These are phyloP conservation scores for Henricia sp. DNA, from an alignment of 53 echinoderm and acorn worm species.

Conservation along the genomic window DNA sequence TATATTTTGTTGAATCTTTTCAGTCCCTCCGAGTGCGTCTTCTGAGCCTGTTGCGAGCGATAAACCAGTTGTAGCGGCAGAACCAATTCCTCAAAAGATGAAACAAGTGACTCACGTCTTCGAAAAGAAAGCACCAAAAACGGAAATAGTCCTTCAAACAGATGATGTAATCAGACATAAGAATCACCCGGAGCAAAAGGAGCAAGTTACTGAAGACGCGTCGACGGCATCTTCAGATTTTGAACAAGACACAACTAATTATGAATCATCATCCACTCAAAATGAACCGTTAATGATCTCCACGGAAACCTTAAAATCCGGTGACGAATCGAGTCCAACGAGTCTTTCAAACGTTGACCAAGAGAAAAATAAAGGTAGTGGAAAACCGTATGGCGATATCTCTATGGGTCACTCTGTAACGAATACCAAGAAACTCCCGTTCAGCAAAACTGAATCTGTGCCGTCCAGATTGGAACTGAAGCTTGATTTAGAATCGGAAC, in stretches of 20 bases:
- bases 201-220: constrained; percentile 1
- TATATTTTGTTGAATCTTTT: not conserved
- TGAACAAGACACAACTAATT: not conserved
- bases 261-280: too few species aligned
- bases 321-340: too few species aligned
- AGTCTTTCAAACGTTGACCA: too few species aligned
- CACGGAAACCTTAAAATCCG: too few species aligned
- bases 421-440: not conserved
- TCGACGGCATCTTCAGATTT: not conserved
- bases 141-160: constrained; percentile 43
- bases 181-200: constrained; percentile 2
- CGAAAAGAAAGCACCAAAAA: constrained; percentile 24
- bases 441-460: constrained; percentile 11
- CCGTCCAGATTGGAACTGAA: constrained; percentile 24
- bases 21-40: constrained; percentile 18
- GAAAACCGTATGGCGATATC: too few species aligned
- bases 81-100: not conserved
- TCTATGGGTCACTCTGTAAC: not conserved
- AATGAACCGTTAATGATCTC: too few species aligned
- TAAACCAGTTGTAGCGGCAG: not conserved
- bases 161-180: not conserved
- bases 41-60: not conserved
- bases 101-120: constrained; percentile 13
- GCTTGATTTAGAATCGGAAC: constrained; percentile 28
- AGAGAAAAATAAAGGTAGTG: too few species aligned